Conservation (phyloP, 2,797 vertebrate species). For the Xiphophorus birchmanni region DNA sequence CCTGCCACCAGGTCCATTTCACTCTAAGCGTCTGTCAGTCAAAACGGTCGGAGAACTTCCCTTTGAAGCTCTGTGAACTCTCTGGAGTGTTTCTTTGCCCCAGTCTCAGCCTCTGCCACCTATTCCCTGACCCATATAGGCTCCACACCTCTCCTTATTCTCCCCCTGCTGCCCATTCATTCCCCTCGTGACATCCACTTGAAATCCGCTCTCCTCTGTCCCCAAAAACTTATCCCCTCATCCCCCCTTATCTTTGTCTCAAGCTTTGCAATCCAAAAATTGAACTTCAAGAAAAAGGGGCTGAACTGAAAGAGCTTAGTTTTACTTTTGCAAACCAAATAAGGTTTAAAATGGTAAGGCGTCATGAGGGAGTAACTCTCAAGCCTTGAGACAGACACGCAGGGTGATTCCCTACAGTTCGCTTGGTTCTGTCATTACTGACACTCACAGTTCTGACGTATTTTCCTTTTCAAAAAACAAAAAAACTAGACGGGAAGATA, state of each 20-base stretch:
- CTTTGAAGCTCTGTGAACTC: constrained; percentile 82
- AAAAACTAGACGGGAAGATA: constrained; percentile 31
- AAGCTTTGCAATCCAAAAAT: constrained; percentile 74
- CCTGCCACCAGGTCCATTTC: constrained; percentile 72
- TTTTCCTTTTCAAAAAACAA: constrained; percentile 41
- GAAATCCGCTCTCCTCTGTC: constrained; percentile 68
- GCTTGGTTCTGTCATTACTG: constrained; percentile 68
- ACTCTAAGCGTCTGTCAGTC: constrained; percentile 77
- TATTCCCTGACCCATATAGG: constrained; percentile 42
- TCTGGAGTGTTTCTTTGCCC: constrained; percentile 66
- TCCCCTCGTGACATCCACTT: constrained; percentile 65
- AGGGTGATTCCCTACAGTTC: constrained; percentile 71
- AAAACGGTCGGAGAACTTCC: constrained; percentile 66
- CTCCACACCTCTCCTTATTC: constrained; percentile 59
- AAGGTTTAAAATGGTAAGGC: constrained; percentile 81
- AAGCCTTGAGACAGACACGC: constrained; percentile 77
- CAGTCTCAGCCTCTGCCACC: constrained; percentile 43
- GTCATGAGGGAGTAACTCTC: constrained; percentile 80
- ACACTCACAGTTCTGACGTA: constrained; percentile 55
- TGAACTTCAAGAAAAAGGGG: constrained; percentile 64
- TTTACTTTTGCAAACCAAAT: constrained; percentile 86
- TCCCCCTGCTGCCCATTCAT: constrained; percentile 52
- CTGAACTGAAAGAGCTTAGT: constrained; percentile 77
- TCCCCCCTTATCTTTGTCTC: constrained; percentile 76
- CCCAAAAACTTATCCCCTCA: constrained; percentile 71